Evolutionary conservation across 2,888 invertebrate genomes (phyloP).

Genomic region (Cephus pulcher): DNA sequence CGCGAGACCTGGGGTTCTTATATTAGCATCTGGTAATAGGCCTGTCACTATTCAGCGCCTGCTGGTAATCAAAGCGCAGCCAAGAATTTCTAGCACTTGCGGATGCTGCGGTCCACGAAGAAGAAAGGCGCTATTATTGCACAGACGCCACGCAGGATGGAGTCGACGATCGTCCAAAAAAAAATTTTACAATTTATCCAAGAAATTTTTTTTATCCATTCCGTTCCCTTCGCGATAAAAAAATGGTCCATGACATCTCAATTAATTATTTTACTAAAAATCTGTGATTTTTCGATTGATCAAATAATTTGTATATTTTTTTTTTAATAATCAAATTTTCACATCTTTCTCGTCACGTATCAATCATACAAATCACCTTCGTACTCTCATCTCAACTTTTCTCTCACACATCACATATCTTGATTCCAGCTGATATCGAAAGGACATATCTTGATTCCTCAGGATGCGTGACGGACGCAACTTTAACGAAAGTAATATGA

Average conservation of each 20-base stretch:
- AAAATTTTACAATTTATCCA: neutral
- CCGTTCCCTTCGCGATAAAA: no score
- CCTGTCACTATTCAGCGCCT: constrained; percentile 45
- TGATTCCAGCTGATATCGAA: neutral
- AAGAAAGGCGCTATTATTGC: neutral
- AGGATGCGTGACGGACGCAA: neutral
- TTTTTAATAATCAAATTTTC: no score
- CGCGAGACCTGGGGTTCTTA: constrained; percentile 28
- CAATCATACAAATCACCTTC: neutral
- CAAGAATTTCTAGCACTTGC: constrained; percentile 5
- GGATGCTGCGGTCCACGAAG: constrained; percentile 4
- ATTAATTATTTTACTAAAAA: no score
- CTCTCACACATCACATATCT: neutral
- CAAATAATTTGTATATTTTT: no score
- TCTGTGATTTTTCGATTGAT: no score
- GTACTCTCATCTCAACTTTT: neutral
- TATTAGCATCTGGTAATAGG: constrained; percentile 47
- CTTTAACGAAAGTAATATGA: constrained; percentile 1
- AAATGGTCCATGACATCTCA: no score
- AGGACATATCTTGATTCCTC: neutral
- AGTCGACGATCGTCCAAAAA: neutral
- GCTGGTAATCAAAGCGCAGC: constrained; percentile 38
- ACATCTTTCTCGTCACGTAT: neutral
- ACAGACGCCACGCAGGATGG: no score
- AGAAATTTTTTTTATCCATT: neutral